A percentile compares a stretch with the other conserved stretches of the same genome.
Evolutionary conservation across 2,113 vertebrate genomes (phyloP).

Genomic region (Pygoscelis adeliae): DNA sequence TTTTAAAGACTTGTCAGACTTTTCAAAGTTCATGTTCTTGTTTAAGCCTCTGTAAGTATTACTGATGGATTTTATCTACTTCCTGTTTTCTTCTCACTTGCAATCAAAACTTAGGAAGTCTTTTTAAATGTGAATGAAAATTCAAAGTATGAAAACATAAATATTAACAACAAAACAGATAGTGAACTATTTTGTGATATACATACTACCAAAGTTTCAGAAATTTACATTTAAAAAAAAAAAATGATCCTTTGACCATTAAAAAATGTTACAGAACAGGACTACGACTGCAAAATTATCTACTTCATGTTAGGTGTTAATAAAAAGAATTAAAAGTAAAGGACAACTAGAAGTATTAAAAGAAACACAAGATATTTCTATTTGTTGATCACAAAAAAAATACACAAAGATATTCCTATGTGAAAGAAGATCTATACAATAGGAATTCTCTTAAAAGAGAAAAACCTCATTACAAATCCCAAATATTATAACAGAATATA

Average conservation of each 20-base stretch:
- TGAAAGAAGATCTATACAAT: not conserved
- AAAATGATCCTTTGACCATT: not conserved
- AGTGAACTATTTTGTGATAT: not conserved
- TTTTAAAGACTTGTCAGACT: not conserved
- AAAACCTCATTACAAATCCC: not conserved
- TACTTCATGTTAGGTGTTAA: not conserved
- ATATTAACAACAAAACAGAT: not conserved
- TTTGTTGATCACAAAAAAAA: not conserved
- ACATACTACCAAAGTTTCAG: not conserved
- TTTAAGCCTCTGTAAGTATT: not conserved
- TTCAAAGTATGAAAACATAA: not conserved
- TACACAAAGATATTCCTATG: not conserved
- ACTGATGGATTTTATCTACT: not conserved
- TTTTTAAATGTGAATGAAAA: not conserved
- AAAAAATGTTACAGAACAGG: not conserved
- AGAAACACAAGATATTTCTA: not conserved
- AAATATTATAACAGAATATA: not conserved
- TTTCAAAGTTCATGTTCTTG: conserved; percentile 1
- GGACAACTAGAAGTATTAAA: not conserved
- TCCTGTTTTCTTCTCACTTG: not conserved
- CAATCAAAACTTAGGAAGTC: not conserved
- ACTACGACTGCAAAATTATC: not conserved
- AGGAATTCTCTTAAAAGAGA: not conserved
- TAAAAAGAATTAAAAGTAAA: not conserved
- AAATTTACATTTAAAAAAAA: not conserved